Evolutionary conservation across 2,113 vertebrate species (phyloP), one percentile per base, ranked within the genome.

Genomic region (Phoenicopterus ruber): DNA sequence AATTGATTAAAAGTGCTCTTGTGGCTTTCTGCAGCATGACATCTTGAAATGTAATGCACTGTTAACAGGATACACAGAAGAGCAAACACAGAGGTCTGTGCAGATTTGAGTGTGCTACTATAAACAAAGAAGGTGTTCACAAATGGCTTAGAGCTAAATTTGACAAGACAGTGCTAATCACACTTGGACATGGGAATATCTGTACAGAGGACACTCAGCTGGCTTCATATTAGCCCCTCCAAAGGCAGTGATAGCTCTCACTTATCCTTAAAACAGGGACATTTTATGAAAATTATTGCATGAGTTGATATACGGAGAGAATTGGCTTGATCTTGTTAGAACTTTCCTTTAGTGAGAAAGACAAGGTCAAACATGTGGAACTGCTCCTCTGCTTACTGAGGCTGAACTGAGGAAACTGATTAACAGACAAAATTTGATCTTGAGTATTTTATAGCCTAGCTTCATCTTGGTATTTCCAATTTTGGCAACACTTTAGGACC

Each of bases 71-170:
- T 94, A 96, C 83, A 74, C 92, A 95, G 94, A 96, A 94, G 95
- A 97, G 71, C 72, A 96, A 97, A 96, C 88, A 87, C 57, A 87
- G 89, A 86, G 63, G 46, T 42, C 86, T 94, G 95, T 97, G 94
- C 96, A 97, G 97, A 93, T 94, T 92, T 82, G 90, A 32, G 38
- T 93, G 93, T 97, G 97, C 98, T 98, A 96, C 97, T 98, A 95
- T 97, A 98, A 98, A 98, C 96, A 95, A 94, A 93, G 95, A 95
- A 97, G 97, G 98, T 98, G 96, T 86, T 97, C 98, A 97, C 98
- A 98, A 97, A 98, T 98, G 98, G 98, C 95, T 95, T 90, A 98
- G 98, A 97, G 98, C 97, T 97, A 98, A 97, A 98, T 98, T 98
- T 98, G 97, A 95, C 98, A 98, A 95, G 96, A 97, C 93, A 73